phyloP scores from a whole-genome alignment of 1,140 invertebrate genomes.

The Leptinotarsa defecta region DNA sequence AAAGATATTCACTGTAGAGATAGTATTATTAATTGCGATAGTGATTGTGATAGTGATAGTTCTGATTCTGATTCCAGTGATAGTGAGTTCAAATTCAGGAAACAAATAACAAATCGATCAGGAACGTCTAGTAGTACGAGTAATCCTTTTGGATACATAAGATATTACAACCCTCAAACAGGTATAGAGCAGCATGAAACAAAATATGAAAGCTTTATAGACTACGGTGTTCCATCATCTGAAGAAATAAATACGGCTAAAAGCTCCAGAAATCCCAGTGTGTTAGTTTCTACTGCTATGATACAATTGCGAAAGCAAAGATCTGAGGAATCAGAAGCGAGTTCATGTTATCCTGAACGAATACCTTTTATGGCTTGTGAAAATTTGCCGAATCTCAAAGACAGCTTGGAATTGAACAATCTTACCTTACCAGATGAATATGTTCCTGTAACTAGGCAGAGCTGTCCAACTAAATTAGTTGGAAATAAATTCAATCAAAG shows the following conservation, averaged over 20 bases:
- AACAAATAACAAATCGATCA: constrained; percentile 65
- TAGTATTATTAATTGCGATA: constrained; percentile 60
- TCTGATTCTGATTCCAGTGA: constrained; percentile 56
- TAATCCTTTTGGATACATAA: constrained; percentile 67
- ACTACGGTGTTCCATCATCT: constrained; percentile 52
- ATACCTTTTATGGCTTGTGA: constrained; percentile 66
- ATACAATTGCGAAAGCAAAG: constrained; percentile 57
- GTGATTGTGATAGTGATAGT: constrained; percentile 52
- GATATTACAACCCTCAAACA: constrained; percentile 63
- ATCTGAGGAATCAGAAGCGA: constrained; percentile 65
- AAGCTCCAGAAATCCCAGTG: constrained; percentile 41
- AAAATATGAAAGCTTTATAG: constrained; percentile 58
- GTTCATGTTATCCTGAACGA: constrained; percentile 59
- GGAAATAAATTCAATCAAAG: constrained; percentile 62
- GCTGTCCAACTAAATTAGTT: constrained; percentile 61
- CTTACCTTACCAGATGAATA: constrained; percentile 37
- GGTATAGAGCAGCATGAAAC: constrained; percentile 45
- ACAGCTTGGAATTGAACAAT: constrained; percentile 56
- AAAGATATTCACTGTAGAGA: constrained; percentile 59
- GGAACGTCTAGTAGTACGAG: constrained; percentile 52
- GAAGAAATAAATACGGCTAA: not conserved
- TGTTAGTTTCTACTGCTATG: constrained; percentile 58
- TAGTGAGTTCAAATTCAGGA: constrained; percentile 53
- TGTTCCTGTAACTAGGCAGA: constrained; percentile 50
- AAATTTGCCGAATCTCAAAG: constrained; percentile 67